phyloP scores from a whole-genome alignment of 2,888 invertebrate genomes.

The Acleris sparsana region DNA sequence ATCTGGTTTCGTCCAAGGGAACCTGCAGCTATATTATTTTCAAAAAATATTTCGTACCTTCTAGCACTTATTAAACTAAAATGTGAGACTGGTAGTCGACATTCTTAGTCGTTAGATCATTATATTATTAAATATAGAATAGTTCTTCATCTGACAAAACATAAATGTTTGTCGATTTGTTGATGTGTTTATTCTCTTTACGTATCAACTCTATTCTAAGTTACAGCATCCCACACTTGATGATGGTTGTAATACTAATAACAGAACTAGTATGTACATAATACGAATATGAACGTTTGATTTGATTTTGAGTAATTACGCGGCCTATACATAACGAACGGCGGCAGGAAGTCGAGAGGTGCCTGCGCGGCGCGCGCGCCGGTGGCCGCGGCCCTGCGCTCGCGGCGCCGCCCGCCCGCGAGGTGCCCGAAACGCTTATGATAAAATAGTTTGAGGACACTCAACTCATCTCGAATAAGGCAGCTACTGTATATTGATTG shows the following conservation, averaged over 20 bases:
- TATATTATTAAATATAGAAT: slow-evolving; percentile 76
- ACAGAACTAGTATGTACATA: slow-evolving; percentile 66
- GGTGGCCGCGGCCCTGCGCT: not conserved
- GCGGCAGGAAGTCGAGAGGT: slow-evolving; percentile 45
- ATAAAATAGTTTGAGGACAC: slow-evolving; percentile 16
- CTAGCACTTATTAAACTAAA: slow-evolving; percentile 81
- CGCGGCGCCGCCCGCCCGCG: slow-evolving; percentile 9
- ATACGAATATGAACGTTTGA: slow-evolving; percentile 60
- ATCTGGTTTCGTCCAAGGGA: slow-evolving; percentile 77
- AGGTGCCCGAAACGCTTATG: slow-evolving; percentile 43
- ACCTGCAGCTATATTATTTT: slow-evolving; percentile 75
- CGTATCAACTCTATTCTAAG: slow-evolving; percentile 64
- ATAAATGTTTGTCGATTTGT: slow-evolving; percentile 70
- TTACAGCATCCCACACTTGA: slow-evolving; percentile 71
- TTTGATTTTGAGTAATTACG: slow-evolving; percentile 62
- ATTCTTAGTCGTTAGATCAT: slow-evolving; percentile 81
- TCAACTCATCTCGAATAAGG: slow-evolving; percentile 63
- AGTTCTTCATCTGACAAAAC: slow-evolving; percentile 73
- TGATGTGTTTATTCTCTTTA: slow-evolving; percentile 69
- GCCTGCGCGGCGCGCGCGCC: not conserved
- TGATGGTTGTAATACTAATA: slow-evolving; percentile 73
- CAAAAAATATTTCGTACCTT: slow-evolving; percentile 70
- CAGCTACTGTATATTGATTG: slow-evolving; percentile 67
- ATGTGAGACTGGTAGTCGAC: slow-evolving; percentile 84
- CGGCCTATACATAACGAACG: slow-evolving; percentile 70